Percentiles rank a stretch among this genome's conserved stretches.
These are phyloP conservation scores for Mamestra configurata DNA, from an alignment of 1,140 invertebrate species.

Conservation along the genomic window DNA sequence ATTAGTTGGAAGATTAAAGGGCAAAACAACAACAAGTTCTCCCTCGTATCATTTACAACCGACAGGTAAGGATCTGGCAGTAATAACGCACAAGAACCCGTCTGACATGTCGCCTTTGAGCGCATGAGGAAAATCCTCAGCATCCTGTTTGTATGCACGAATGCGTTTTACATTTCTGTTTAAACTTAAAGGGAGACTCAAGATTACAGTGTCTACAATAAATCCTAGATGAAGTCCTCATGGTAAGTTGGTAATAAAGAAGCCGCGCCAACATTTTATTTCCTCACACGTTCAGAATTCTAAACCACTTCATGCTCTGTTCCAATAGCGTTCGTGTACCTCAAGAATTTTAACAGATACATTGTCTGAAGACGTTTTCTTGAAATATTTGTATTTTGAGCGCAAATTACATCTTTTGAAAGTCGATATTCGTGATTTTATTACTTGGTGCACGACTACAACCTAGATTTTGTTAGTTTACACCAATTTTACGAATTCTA, in stretches of 20 bases:
- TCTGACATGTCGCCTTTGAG: conserved; percentile 40
- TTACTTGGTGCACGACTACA: conserved; percentile 9
- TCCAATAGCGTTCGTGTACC: background rate
- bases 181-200: conserved; percentile 60
- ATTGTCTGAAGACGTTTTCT: conserved; percentile 9
- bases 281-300: conserved; percentile 18
- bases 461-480: conserved; percentile 9
- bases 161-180: conserved; percentile 60
- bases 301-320: conserved; percentile 12
- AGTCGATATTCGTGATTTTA: conserved; percentile 1
- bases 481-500: conserved; percentile 16
- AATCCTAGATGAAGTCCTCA: conserved; percentile 62
- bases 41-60: conserved; percentile 48
- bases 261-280: background rate
- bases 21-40: conserved; percentile 15
- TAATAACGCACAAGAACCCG: conserved; percentile 51
- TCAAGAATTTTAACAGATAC: background rate
- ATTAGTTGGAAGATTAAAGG: conserved; percentile 14
- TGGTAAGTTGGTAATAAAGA: conserved; percentile 42
- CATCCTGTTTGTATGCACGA: conserved; percentile 76
- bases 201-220: conserved; percentile 63
- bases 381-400: conserved; percentile 4
- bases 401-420: background rate
- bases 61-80: conserved; percentile 16
- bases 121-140: conserved; percentile 73